Evolutionary conservation across 2,888 invertebrate genomes (phyloP).

Genomic region (Chrysolina haemoptera): DNA sequence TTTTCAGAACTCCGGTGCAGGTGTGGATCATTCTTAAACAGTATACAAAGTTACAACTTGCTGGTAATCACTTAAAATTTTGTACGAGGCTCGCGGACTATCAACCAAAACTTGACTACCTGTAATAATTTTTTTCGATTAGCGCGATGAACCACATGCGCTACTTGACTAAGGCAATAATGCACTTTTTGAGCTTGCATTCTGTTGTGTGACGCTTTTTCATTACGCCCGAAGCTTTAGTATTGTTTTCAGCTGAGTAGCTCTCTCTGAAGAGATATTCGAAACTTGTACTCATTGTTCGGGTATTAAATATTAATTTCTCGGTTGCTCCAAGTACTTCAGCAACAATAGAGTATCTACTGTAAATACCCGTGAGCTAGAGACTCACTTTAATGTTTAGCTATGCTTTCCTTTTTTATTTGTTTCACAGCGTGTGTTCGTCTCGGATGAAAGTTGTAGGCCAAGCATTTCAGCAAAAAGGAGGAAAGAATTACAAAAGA

Average conservation of each 20-base stretch:
- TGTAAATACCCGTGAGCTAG: not conserved
- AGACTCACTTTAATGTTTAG: not conserved
- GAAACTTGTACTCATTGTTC: slow-evolving; percentile 47
- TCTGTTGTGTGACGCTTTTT: slow-evolving; percentile 35
- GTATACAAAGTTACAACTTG: no score
- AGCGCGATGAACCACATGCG: not conserved
- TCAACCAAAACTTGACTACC: no score
- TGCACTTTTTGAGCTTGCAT: slow-evolving; percentile 39
- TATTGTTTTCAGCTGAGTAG: slow-evolving; percentile 48
- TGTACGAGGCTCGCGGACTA: no score
- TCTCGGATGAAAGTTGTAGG: no score
- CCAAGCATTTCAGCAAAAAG: no score
- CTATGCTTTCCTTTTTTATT: not conserved
- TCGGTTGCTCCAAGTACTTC: slow-evolving; percentile 7
- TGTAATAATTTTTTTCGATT: no score
- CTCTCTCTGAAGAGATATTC: slow-evolving; percentile 41
- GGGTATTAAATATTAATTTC: slow-evolving; percentile 45
- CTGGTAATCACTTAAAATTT: no score
- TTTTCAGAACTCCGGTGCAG: no score
- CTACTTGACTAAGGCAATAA: not conserved
- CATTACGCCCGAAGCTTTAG: slow-evolving; percentile 40
- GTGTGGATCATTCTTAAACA: no score
- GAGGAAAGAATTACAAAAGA: no score
- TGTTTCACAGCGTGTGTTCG: not conserved
- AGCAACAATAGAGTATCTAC: slow-evolving; percentile 2